phyloP scores from a whole-genome alignment of 2,797 vertebrate species.

The Leuciscus waleckii region DNA sequence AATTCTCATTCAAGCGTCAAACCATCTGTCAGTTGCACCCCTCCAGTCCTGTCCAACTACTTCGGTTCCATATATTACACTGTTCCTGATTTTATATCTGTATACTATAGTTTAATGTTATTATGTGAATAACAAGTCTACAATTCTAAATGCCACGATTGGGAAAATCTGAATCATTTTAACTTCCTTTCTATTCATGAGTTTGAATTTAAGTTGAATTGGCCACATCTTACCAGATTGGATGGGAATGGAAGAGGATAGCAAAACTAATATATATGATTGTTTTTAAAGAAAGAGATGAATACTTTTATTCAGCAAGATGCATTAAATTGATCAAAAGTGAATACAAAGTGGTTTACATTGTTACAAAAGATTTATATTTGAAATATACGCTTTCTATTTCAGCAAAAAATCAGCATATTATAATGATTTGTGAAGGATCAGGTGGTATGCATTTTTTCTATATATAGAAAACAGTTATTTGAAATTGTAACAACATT shows the following conservation, averaged over 20 bases:
- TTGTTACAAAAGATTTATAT: too few relatives aligned
- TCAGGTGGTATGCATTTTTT: too few relatives aligned
- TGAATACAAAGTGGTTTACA: neutral
- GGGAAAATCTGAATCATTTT: neutral
- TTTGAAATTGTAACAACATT: too few relatives aligned
- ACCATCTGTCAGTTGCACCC: neutral
- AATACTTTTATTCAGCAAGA: neutral
- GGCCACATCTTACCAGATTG: neutral
- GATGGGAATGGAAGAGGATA: neutral
- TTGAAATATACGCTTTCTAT: too few relatives aligned
- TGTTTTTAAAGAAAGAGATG: neutral
- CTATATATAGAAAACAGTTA: too few relatives aligned
- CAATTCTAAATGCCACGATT: neutral
- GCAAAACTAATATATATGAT: too few relatives aligned
- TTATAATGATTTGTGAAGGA: neutral
- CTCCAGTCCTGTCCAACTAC: neutral
- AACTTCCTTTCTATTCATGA: neutral
- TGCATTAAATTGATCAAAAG: neutral
- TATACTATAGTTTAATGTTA: neutral
- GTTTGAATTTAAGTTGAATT: neutral
- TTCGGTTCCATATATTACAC: neutral
- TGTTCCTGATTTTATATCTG: neutral
- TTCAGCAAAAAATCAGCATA: neutral
- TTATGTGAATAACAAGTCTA: neutral
- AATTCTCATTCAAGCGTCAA: conserved; percentile 22